These are phyloP conservation scores for Caenorhabditis inopinata DNA, from an alignment of 1,140 invertebrate species.

Conservation along the genomic window DNA sequence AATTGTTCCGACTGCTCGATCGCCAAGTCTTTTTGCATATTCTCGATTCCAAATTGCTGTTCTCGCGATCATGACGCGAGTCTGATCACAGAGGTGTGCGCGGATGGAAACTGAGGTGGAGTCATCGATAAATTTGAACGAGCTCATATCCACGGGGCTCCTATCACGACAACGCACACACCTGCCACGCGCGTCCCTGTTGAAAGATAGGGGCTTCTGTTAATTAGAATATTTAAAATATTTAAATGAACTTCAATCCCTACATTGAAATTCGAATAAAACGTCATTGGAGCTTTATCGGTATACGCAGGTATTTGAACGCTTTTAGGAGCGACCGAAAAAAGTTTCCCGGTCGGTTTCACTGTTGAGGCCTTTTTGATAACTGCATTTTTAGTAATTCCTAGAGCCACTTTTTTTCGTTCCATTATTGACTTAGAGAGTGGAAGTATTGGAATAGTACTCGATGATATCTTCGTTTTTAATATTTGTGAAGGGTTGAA, in stretches of 20 bases:
- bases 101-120: background rate
- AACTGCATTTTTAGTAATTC: background rate
- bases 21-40: background rate
- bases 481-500: background rate
- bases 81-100: background rate
- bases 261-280: background rate
- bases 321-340: background rate
- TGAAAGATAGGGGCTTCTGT: background rate
- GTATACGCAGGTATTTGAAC: constrained; percentile 1
- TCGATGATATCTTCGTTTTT: background rate
- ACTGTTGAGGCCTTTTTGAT: background rate
- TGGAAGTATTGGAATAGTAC: background rate
- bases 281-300: background rate
- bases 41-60: constrained; percentile 14
- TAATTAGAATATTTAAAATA: background rate
- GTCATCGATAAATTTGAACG: background rate
- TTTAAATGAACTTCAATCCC: too few relatives aligned
- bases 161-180: background rate
- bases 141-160: background rate
- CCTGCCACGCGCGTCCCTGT: background rate
- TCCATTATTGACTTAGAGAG: constrained; percentile 8
- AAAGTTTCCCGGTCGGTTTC: background rate
- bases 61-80: constrained; percentile 5
- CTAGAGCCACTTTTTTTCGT: background rate
- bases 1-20: background rate